Base-by-base conservation (phyloP, 2,113 vertebrate species). In the Hydrochoerus hydrochaeris region DNA sequence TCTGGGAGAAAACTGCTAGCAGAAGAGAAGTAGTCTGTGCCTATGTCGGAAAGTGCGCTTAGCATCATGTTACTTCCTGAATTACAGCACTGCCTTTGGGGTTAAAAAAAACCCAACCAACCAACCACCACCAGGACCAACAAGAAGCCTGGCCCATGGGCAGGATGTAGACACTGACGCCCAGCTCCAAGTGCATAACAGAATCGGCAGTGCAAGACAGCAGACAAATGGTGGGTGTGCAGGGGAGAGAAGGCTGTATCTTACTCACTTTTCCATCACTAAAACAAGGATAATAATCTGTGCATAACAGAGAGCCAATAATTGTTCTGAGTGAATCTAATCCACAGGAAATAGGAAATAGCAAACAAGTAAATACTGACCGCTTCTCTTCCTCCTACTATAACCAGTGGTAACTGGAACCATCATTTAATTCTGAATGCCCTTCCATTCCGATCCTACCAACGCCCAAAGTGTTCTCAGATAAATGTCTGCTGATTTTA, bases 41-140 rank as follows among this genome's bases (percentile, higher is more conserved):
- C 57, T n/a, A 75, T 69, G 93, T 96, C 65, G 49, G 44, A 81
- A 97, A 84, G 9, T 77, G 28, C 22, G 71, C 67, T 84, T 19
- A 81, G 58, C 58, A n/a, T 92, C 62, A 41, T 78, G 35, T 75
- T 62, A 89, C 57, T 80, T 92, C 20, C 22, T 94, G 49, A 65
- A 91, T 91, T 90, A 67, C 24, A 7, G 69, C n/a, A 46, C 58
- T 80, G 84, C n/a, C 38, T 87, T 93, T 78, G 54, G 88, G 26
- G 83, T 83, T 65, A 35, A 46, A n/a, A 30, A 26, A 65, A 78
- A 52, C 57, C 54, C 16, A 57, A 57, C 22, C 7, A 91, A 87
- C 35, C 46, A 67, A n/a, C 9, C 52, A 30, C 14, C 13, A n/a
- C 41, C 6, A 73, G 54, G 71, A n/a, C 73, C 24, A 32, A n/a